Percentiles rank a stretch among this genome's conserved stretches.
Evolutionary conservation across 2,888 invertebrate species (phyloP).

Genomic region (Caenorhabditis afra): DNA sequence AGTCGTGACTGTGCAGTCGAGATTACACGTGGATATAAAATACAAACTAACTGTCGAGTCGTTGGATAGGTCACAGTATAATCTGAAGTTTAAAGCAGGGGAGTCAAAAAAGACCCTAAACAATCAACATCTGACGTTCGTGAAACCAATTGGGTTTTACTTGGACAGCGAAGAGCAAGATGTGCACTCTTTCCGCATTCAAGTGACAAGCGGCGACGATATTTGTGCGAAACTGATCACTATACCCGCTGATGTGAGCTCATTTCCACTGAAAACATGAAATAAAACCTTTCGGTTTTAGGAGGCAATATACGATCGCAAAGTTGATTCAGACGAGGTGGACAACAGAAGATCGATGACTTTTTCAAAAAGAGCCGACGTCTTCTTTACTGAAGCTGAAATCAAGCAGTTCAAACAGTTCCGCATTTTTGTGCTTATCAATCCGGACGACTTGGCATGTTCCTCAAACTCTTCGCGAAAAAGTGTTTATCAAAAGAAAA

Average conservation of each 20-base stretch:
- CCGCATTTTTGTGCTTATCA: conserved; percentile 36
- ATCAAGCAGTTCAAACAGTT: conserved; percentile 15
- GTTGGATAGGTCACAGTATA: conserved; percentile 36
- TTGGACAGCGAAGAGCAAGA: conserved; percentile 30
- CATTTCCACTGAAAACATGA: background rate
- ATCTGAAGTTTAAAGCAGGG: conserved; percentile 19
- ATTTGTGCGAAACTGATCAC: conserved; percentile 43
- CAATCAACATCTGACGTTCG: conserved; percentile 22
- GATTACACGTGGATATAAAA: conserved; percentile 15
- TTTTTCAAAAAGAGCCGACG: conserved; percentile 38
- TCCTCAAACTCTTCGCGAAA: conserved; percentile 26
- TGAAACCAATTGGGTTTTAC: conserved; percentile 43
- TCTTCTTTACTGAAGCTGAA: conserved; percentile 36
- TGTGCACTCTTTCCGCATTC: conserved; percentile 27
- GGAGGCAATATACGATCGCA: conserved; percentile 38
- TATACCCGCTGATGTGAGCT: conserved; percentile 38
- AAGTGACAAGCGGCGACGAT: conserved; percentile 32
- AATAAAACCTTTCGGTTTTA: conserved; percentile 33
- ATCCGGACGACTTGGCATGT: conserved; percentile 33
- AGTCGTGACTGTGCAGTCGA: conserved; percentile 45
- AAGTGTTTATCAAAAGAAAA: conserved; percentile 8
- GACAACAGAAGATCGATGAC: conserved; percentile 22
- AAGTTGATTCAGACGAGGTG: conserved; percentile 2
- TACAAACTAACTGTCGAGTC: conserved; percentile 18
- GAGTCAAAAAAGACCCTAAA: background rate